Conservation (phyloP, 2,797 vertebrate genomes). For the Pteronotus mesoamericanus region DNA sequence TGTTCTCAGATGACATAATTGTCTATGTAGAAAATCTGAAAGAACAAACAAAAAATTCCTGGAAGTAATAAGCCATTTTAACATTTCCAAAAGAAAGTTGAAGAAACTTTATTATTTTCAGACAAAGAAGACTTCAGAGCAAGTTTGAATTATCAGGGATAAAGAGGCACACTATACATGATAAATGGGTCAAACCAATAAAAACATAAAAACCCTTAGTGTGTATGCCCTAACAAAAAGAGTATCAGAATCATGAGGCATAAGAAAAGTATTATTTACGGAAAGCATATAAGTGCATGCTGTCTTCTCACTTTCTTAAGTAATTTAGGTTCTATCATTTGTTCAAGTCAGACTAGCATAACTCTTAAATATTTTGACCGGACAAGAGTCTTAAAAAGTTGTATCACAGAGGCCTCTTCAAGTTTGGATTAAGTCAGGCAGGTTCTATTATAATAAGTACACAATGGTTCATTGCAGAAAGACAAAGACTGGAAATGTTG, state of each 20-base stretch:
- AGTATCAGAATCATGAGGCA: not conserved
- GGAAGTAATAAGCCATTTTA: not conserved
- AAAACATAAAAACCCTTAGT: not conserved
- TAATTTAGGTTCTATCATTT: not conserved
- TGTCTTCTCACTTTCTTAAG: not conserved
- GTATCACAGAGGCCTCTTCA: not conserved
- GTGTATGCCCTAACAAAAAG: not conserved
- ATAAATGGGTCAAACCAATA: not conserved
- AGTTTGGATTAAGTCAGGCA: not conserved
- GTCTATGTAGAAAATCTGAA: not conserved
- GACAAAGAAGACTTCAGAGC: not conserved
- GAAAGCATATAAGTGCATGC: not conserved
- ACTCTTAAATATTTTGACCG: not conserved
- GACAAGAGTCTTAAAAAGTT: not conserved
- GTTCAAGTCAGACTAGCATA: not conserved
- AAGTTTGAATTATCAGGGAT: not conserved
- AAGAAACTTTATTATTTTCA: not conserved
- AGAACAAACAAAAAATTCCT: not conserved
- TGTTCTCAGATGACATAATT: not conserved
- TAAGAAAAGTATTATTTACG: not conserved
- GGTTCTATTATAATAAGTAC: not conserved
- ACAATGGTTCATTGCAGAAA: not conserved
- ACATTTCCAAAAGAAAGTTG: not conserved
- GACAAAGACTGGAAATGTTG: not conserved
- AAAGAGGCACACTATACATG: not conserved